Conservation (phyloP, 2,888 invertebrate species). For the Scaptomyza cyrtandrae region DNA sequence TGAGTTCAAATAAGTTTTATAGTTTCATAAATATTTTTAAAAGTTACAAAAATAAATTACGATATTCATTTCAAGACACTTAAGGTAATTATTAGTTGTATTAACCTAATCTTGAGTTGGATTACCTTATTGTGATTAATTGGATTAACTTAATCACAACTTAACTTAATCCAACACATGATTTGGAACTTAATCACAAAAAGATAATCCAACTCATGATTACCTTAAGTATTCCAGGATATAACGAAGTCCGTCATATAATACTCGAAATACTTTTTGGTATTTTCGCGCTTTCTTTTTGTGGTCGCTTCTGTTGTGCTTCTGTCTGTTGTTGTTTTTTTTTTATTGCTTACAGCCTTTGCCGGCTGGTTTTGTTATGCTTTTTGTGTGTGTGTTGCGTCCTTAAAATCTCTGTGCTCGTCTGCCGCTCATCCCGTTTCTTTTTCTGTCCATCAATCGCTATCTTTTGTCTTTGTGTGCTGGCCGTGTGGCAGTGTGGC, state of each 20-base stretch:
- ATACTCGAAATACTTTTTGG: background rate
- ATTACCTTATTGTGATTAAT: too few species aligned
- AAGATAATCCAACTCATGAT: too few species aligned
- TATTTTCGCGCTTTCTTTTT: slow-evolving; percentile 25
- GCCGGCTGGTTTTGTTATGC: slow-evolving; percentile 39
- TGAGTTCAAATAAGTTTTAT: background rate
- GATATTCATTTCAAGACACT: too few species aligned
- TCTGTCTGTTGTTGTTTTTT: slow-evolving; percentile 20
- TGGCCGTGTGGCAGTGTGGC: slow-evolving; percentile 36
- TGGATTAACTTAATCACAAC: too few species aligned
- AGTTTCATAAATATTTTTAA: background rate
- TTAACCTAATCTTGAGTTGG: too few species aligned
- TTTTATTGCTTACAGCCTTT: slow-evolving; percentile 33
- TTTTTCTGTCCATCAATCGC: slow-evolving; percentile 28
- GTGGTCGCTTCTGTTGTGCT: slow-evolving; percentile 26
- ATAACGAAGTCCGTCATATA: slow-evolving; percentile 2
- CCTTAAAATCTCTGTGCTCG: slow-evolving; percentile 33
- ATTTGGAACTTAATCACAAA: too few species aligned
- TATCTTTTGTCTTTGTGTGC: slow-evolving; percentile 48
- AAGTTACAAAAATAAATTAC: too few species aligned
- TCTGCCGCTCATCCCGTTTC: background rate
- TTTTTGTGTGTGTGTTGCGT: slow-evolving; percentile 41
- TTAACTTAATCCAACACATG: too few species aligned
- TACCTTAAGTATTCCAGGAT: background rate
- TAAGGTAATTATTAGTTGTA: too few species aligned